phyloP scores from a whole-genome alignment of 2,888 invertebrate species.

The Leptura quadrifasciata region DNA sequence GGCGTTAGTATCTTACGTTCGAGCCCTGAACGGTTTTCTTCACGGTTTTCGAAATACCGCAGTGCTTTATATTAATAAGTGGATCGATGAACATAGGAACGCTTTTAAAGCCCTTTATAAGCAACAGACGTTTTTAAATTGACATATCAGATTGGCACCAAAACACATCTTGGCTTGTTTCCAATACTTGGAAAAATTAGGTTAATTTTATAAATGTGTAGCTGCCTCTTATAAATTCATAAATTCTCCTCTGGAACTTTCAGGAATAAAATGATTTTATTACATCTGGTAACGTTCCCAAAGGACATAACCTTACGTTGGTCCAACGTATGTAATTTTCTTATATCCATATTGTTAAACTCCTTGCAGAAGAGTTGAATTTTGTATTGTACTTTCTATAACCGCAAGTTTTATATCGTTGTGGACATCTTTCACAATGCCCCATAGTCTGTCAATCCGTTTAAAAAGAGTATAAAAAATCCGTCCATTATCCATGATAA shows the following conservation, averaged over 20 bases:
- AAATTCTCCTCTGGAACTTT: background rate
- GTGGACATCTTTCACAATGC: too few relatives aligned
- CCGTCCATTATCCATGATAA: too few relatives aligned
- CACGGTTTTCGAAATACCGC: constrained; percentile 22
- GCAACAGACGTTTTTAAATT: constrained; percentile 52
- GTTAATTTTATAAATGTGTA: constrained; percentile 23
- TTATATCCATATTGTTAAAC: background rate
- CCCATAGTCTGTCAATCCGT: too few relatives aligned
- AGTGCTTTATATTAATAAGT: constrained; percentile 44
- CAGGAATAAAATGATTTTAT: background rate
- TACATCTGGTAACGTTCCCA: background rate
- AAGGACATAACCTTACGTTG: background rate
- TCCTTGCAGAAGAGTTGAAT: too few relatives aligned
- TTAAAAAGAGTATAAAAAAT: too few relatives aligned
- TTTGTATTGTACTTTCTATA: too few relatives aligned
- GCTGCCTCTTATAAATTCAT: constrained; percentile 7
- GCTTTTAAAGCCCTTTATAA: constrained; percentile 55
- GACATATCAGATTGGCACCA: constrained; percentile 54
- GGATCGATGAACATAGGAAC: constrained; percentile 58
- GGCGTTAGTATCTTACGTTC: constrained; percentile 10
- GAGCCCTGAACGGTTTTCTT: constrained; percentile 26
- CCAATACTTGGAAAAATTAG: constrained; percentile 44
- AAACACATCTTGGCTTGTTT: constrained; percentile 45
- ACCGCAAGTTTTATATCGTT: too few relatives aligned
- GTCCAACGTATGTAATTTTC: background rate